These are phyloP conservation scores for Brachionichthys hirsutus DNA, from an alignment of 2,113 vertebrate genomes.

Conservation along the genomic window DNA sequence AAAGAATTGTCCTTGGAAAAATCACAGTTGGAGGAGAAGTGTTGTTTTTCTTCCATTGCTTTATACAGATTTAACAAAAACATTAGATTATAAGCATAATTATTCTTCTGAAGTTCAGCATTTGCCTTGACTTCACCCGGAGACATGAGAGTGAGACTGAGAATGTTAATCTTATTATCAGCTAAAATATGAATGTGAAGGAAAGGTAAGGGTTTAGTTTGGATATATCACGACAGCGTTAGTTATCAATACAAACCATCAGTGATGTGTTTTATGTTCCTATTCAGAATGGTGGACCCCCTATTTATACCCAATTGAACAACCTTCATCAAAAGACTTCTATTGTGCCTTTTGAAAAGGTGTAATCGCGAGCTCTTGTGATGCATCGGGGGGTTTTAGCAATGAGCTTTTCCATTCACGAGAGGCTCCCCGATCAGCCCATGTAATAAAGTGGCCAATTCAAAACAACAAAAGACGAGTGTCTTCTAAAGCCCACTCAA, in stretches of 20 bases:
- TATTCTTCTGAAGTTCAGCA: too few species aligned
- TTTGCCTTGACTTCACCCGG: neutral
- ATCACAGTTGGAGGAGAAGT: neutral
- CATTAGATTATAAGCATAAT: too few species aligned
- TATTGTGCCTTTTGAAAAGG: neutral
- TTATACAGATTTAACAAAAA: neutral
- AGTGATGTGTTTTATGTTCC: too few species aligned
- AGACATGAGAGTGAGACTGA: neutral
- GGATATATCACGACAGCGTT: too few species aligned
- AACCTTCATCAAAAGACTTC: too few species aligned
- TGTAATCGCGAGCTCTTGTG: conserved; percentile 40
- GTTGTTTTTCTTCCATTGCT: neutral
- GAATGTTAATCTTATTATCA: too few species aligned
- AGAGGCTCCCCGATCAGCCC: conserved; percentile 53
- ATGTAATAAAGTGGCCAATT: conserved; percentile 58
- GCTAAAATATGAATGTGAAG: too few species aligned
- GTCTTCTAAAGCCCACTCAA: conserved; percentile 29
- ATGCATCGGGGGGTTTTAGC: conserved; percentile 46
- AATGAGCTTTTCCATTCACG: conserved; percentile 36
- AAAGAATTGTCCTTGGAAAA: neutral
- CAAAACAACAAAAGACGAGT: conserved; percentile 28
- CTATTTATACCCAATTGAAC: too few species aligned
- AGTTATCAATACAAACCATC: too few species aligned
- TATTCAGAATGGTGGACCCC: too few species aligned
- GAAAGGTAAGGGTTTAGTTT: too few species aligned